phyloP scores from a whole-genome alignment of 37 sponge, comb jelly and placozoan genomes.

The Ephydatia muelleri region DNA sequence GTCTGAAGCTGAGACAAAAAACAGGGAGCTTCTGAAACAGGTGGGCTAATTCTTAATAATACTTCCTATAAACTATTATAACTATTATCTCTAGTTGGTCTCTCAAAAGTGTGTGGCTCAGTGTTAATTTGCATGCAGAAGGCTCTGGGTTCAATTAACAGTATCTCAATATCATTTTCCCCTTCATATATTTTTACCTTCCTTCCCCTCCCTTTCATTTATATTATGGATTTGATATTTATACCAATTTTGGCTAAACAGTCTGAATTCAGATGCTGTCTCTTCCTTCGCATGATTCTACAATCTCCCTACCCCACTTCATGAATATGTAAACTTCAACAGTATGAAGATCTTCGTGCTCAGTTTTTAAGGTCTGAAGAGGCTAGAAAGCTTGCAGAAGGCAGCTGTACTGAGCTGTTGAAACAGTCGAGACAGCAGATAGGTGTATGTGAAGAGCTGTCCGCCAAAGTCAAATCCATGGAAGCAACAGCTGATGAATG shows the following conservation, averaged over 20 bases:
- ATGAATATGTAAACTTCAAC: background rate
- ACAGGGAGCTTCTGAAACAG: constrained; percentile 7
- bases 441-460: background rate
- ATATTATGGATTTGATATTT: too few species aligned
- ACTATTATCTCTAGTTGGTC: too few species aligned
- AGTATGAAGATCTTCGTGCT: background rate
- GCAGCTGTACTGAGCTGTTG: background rate
- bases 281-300: too few species aligned
- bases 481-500: background rate
- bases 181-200: too few species aligned
- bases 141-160: too few species aligned
- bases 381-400: background rate
- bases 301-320: background rate
- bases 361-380: background rate
- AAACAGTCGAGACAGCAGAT: constrained; percentile 25
- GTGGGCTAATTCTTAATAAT: background rate
- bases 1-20: constrained; percentile 12
- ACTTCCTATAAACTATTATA: too few species aligned
- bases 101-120: too few species aligned
- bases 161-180: too few species aligned
- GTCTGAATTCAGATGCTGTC: background rate
- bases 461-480: constrained; percentile 4
- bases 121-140: too few species aligned
- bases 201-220: too few species aligned
- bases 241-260: too few species aligned